A percentile compares a stretch with the other conserved stretches of the same genome.
These are phyloP conservation scores for Sebastes trivittatus DNA, from an alignment of 2,797 vertebrate species.

Conservation along the genomic window DNA sequence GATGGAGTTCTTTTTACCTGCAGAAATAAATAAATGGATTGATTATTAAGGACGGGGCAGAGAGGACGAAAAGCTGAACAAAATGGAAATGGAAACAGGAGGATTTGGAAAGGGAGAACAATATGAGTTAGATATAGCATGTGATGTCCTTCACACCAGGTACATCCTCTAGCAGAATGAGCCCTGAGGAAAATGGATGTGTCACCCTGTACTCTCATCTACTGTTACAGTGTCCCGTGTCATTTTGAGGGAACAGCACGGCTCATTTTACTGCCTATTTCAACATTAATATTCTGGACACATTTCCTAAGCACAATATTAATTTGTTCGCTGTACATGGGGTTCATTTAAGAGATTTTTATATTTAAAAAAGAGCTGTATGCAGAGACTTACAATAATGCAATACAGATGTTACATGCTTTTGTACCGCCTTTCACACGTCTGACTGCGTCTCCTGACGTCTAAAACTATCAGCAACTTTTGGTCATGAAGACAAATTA, in stretches of 20 bases:
- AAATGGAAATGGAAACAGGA: conserved; percentile 4
- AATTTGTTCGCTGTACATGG: background rate
- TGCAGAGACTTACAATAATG: background rate
- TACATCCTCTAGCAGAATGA: conserved; percentile 59
- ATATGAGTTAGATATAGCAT: conserved; percentile 31
- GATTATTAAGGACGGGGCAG: conserved; percentile 13
- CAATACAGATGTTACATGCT: background rate
- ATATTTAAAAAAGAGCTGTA: background rate
- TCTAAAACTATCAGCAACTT: background rate
- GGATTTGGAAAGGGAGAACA: conserved; percentile 35
- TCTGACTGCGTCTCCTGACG: background rate
- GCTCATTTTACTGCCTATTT: conserved; percentile 56
- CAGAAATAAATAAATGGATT: background rate
- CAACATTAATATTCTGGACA: conserved; percentile 30
- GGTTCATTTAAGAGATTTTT: background rate
- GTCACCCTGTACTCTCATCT: conserved; percentile 65
- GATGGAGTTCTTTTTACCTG: conserved; percentile 98
- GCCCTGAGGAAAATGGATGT: conserved; percentile 54
- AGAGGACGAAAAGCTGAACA: conserved; percentile 20
- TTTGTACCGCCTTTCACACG: background rate
- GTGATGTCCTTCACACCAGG: conserved; percentile 63
- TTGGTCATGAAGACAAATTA: background rate
- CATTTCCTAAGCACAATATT: background rate
- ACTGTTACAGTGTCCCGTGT: conserved; percentile 63
- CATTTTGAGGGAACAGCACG: conserved; percentile 40